Base-by-base conservation (phyloP, 2,888 invertebrate genomes). In the Melanargia galathea region DNA sequence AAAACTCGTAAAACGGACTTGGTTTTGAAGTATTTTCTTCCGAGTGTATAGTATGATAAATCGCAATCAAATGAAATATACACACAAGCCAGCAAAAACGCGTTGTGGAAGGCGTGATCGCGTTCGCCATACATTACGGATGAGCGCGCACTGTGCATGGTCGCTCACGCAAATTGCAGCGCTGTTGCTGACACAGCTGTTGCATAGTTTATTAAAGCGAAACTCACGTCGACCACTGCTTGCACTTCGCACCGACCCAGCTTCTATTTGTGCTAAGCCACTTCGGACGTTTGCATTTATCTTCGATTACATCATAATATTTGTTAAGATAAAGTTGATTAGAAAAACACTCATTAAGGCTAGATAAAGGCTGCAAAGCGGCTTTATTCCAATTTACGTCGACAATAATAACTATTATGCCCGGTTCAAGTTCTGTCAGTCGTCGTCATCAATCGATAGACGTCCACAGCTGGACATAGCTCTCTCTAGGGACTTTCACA, bases 81-180 rank as follows among this genome's bases (percentile, higher is more conserved):
- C 35, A 33, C 40, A 61, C 24, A 55, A 51, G 16, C 26, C 18
- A 51, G 33, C 51, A 38, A 38, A 54, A 40, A 22, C 43, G 38
- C 55, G 38, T 55, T 55, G 24, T 16, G 11, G 24, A 16, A 43
- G 40, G 40, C 22, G 55, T 55, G 55, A 64, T 61, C 56, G 48
- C 65, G 59, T 64, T 77, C 73, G 74, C 80, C 77, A 83, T 85
- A 84, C 83, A 87, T 86, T 84, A 84, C 79, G 75, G 76, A 71
- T 75, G 86, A 81, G 82, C 87, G 83, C 85, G 86, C 80, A 86
- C 85, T 84, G 86, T 83, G 88, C 86, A 81, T 84, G 75, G 82
- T 76, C 85, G 86, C 86, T 84, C 86, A 85, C 83, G 84, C 87
- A 87, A 89, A 87, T 88, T 87, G 84, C 81, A 79, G 78, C 68